Evolutionary conservation across 2,113 vertebrate species (phyloP).

Genomic region (Aplodontia rufa): DNA sequence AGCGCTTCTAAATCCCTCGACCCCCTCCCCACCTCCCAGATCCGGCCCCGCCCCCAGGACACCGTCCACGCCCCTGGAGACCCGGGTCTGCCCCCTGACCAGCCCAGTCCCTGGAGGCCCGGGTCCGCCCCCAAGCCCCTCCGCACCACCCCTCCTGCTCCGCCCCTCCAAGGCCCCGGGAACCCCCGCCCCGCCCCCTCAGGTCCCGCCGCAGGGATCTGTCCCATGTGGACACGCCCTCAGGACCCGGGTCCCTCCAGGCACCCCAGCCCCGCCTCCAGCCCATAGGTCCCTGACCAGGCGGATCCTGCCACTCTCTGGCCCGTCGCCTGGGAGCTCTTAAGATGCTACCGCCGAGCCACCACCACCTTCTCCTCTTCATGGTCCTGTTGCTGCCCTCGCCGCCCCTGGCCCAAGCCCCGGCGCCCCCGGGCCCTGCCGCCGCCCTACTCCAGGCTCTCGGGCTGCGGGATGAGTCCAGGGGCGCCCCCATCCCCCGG

Average conservation of each 20-base stretch:
- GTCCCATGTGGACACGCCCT: not conserved
- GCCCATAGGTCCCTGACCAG: not conserved
- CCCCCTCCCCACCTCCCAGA: not conserved
- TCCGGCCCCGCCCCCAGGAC: not conserved
- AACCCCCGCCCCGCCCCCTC: not conserved
- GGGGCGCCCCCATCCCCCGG: not conserved
- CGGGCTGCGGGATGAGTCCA: conserved; percentile 85
- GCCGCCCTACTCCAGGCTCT: conserved; percentile 78
- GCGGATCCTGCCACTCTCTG: not conserved
- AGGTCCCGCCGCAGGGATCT: not conserved
- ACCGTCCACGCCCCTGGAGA: not conserved
- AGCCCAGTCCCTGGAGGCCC: not conserved
- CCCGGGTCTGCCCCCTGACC: not conserved
- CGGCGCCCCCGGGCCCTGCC: not conserved
- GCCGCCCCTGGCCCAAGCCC: not conserved
- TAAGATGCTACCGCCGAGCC: conserved; percentile 50
- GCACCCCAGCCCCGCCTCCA: not conserved
- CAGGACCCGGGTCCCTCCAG: not conserved
- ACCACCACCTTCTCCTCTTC: not conserved
- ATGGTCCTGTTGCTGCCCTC: conserved; percentile 42
- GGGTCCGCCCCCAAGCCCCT: not conserved
- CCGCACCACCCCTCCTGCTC: not conserved
- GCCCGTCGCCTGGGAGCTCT: not conserved
- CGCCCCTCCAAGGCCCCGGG: not conserved
- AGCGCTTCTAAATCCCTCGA: conserved; percentile 84